These are phyloP conservation scores for Vicugna pacos DNA, from an alignment of 2,113 vertebrate species.

Conservation along the genomic window DNA sequence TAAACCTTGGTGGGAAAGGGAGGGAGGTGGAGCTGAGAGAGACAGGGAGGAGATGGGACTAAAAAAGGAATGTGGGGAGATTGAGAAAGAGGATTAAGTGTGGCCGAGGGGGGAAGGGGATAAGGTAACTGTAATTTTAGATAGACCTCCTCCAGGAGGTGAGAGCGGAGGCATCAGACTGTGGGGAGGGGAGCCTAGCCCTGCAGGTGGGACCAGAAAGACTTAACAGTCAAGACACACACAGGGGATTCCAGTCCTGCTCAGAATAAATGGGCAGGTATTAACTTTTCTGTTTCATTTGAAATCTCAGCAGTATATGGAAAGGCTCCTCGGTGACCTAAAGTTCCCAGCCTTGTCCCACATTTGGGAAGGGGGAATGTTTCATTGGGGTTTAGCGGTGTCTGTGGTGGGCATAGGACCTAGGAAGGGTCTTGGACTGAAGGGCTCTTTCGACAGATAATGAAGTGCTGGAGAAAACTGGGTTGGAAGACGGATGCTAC, in stretches of 20 bases:
- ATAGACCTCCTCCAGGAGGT: neutral
- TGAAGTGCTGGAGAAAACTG: neutral
- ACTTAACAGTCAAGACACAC: neutral
- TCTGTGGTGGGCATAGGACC: too few species aligned
- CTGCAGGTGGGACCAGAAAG: neutral
- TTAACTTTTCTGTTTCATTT: neutral
- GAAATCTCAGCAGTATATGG: neutral
- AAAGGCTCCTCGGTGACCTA: neutral
- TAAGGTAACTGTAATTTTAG: neutral
- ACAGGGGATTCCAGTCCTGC: neutral
- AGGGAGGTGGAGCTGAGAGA: neutral
- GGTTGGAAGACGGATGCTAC: neutral
- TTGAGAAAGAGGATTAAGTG: slow-evolving; percentile 6
- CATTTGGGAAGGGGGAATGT: neutral
- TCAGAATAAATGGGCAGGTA: neutral
- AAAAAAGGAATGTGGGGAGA: neutral
- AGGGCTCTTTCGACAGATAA: neutral
- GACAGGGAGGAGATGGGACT: neutral
- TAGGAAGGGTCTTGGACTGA: neutral
- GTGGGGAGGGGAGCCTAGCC: neutral
- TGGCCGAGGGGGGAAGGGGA: neutral
- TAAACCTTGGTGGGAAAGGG: neutral
- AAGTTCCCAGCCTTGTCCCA: neutral
- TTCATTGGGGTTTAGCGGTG: neutral
- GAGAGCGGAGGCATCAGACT: neutral